Conservation (phyloP, 2,888 invertebrate genomes). For the Oscheius sp. region DNA sequence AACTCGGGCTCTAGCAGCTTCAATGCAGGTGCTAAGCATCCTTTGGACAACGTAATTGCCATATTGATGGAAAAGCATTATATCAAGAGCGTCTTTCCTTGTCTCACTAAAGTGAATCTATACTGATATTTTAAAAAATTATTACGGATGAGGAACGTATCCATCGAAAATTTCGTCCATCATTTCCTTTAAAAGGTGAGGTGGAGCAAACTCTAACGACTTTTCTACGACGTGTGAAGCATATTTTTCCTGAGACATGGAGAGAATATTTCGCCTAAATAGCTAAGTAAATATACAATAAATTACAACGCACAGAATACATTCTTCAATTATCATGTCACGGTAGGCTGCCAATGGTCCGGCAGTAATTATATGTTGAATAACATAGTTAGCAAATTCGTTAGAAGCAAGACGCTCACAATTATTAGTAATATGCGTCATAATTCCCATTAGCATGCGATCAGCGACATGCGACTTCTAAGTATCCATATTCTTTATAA, state of each 20-base stretch:
- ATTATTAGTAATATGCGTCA: slow-evolving; percentile 18
- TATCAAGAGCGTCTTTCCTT: slow-evolving; percentile 63
- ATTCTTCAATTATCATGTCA: slow-evolving; percentile 60
- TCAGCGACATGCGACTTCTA: slow-evolving; percentile 17
- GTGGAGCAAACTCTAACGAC: slow-evolving; percentile 60
- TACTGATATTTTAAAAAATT: neutral
- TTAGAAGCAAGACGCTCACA: slow-evolving; percentile 53
- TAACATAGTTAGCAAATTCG: slow-evolving; percentile 70
- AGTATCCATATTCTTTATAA: neutral
- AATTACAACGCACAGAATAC: slow-evolving; percentile 51
- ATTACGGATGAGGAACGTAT: slow-evolving; percentile 60
- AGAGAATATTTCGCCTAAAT: slow-evolving; percentile 62
- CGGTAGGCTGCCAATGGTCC: slow-evolving; percentile 52
- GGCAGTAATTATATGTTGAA: slow-evolving; percentile 63
- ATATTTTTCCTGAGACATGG: slow-evolving; percentile 69
- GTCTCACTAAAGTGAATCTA: slow-evolving; percentile 43
- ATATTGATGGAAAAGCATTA: slow-evolving; percentile 70
- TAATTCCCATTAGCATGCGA: slow-evolving; percentile 10
- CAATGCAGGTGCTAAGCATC: slow-evolving; percentile 61
- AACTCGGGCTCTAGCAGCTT: slow-evolving; percentile 39
- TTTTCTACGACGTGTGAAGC: slow-evolving; percentile 69
- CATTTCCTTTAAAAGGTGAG: slow-evolving; percentile 54
- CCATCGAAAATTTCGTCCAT: slow-evolving; percentile 68
- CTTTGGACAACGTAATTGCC: slow-evolving; percentile 71
- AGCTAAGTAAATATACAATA: neutral